Base-by-base conservation (phyloP, 2,888 invertebrate genomes). In the Cosmia trapezina region DNA sequence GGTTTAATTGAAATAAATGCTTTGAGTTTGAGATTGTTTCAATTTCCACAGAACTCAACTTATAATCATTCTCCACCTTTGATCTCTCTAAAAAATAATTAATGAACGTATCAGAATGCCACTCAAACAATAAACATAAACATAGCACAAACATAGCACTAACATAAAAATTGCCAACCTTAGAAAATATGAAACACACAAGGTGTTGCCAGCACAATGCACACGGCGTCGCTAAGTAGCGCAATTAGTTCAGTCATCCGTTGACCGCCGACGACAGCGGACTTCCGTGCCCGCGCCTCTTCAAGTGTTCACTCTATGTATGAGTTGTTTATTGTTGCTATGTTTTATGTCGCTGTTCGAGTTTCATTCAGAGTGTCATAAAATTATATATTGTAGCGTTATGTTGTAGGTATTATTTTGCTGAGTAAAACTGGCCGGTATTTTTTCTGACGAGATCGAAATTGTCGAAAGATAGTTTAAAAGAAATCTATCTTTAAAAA, bases 211-310 rank as follows among this genome's bases (percentile, higher is more conserved):
- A 78, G 61, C 60, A 68, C 63, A 78, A 71, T 61, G 72, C 69
- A 84, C 84, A 80, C 71, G 45, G 62, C 65, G 68, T 76, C 72
- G 79, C 68, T 88, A 87, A 91, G 89, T 91, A 84, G 90, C 79
- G 86, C 88, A 90, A 91, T 91, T 89, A 91, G 84, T 43, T 85
- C 89, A 87, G 83, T 85, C 87, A 85, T 83, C 88, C 87, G 87
- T 79, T 80, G 86, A 75, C 84, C 86, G 81, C 81, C 73, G 76
- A 45, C 77, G 68, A 70, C 81, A 59, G 66, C 89, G 87, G 89
- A 91, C 70, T 81, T 90, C 89, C 90, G 88, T 72, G 37, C 41
- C 65, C 72, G 66, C 80, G 70, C 81, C 81, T 85, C 78, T 28
- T 73, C 74, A 78, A 78, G 73, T 78, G 77, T 76, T 77, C 77